These are phyloP conservation scores for Artibeus lituratus DNA, from an alignment of 2,797 vertebrate species.

Conservation along the genomic window DNA sequence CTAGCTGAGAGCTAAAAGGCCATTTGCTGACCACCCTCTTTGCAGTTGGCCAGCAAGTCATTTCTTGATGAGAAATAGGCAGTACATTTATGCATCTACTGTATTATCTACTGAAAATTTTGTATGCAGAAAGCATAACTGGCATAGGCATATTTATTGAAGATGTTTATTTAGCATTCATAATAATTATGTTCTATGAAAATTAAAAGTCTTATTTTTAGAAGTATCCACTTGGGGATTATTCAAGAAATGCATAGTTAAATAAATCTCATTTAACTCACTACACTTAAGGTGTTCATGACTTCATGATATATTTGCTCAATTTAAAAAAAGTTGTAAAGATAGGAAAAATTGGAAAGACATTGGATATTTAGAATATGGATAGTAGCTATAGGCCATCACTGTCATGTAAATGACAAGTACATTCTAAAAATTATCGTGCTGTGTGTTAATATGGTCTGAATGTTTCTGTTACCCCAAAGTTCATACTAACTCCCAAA, in stretches of 20 bases:
- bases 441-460: neutral
- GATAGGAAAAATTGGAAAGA: neutral
- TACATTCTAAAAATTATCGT: neutral
- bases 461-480: neutral
- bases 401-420: neutral
- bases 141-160: constrained; percentile 45
- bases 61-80: neutral
- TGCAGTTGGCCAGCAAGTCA: neutral
- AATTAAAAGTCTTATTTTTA: neutral
- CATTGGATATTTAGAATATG: neutral
- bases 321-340: constrained; percentile 10
- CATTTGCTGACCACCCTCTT: neutral
- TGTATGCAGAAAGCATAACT: constrained; percentile 44
- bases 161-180: constrained; percentile 52
- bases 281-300: neutral
- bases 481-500: neutral
- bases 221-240: neutral
- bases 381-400: neutral
- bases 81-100: neutral
- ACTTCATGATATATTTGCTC: neutral
- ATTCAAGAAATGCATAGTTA: neutral
- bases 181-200: neutral
- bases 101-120: constrained; percentile 36
- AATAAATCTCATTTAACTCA: neutral
- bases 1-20: neutral